A percentile compares a stretch with the other conserved stretches of the same genome.
Conservation (phyloP, 2,113 vertebrate species). For the Corythaeola cristata region DNA sequence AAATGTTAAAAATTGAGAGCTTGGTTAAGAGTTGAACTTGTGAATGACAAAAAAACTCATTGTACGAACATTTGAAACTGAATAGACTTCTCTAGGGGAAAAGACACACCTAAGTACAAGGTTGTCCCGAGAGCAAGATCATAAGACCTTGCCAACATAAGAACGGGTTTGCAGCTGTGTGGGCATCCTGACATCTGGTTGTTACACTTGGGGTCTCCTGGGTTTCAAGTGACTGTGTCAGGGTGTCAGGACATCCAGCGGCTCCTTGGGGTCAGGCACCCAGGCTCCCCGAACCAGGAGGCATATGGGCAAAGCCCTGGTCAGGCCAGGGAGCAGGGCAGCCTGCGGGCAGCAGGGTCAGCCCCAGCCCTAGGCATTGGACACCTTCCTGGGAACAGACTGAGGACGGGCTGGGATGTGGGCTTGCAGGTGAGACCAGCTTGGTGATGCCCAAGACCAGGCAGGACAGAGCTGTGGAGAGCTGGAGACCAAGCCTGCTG, state of each 20-base stretch:
- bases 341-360: not conserved
- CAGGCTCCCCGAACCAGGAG: not conserved
- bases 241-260: not conserved
- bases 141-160: not conserved
- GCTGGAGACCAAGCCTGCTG: not conserved
- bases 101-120: not conserved
- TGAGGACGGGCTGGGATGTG: not conserved
- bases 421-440: accelerated
- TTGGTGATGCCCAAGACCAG: too few relatives aligned
- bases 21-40: not conserved
- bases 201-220: not conserved
- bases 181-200: not conserved
- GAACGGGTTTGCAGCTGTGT: not conserved
- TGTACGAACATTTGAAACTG: not conserved
- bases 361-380: not conserved
- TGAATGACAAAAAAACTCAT: not conserved
- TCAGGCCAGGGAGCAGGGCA: not conserved
- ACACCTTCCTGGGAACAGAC: not conserved
- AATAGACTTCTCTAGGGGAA: not conserved
- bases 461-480: not conserved
- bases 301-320: not conserved
- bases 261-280: not conserved
- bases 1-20: not conserved
- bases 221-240: not conserved
- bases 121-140: not conserved